Evolutionary conservation across 2,113 vertebrate species (phyloP).

Genomic region (Trogon surrucura): DNA sequence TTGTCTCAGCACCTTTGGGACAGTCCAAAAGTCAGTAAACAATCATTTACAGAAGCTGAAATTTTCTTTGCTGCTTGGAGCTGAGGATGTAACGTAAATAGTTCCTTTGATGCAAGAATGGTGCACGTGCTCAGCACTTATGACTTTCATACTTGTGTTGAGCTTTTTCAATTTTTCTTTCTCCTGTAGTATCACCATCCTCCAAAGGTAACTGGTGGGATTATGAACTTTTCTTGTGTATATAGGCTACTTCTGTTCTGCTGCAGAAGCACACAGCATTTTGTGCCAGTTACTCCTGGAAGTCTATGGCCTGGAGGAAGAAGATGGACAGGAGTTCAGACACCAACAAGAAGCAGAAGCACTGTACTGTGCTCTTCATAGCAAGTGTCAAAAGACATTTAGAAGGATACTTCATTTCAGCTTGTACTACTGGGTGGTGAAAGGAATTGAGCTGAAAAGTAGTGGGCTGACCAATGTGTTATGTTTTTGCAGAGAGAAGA

Average conservation of each 20-base stretch:
- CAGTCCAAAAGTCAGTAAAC: not conserved
- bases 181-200: not conserved
- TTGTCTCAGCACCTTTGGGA: not conserved
- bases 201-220: not conserved
- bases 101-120: not conserved
- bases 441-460: not conserved
- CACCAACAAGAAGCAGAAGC: not conserved
- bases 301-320: not conserved
- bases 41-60: not conserved
- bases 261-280: not conserved
- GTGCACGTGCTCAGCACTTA: not conserved
- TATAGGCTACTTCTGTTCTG: not conserved
- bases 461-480: not conserved
- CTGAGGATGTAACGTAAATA: not conserved
- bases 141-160: rapidly evolving
- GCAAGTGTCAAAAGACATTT: not conserved
- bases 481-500: not conserved
- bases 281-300: rapidly evolving
- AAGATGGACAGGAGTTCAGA: not conserved
- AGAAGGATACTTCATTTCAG: not conserved
- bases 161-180: not conserved
- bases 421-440: not conserved
- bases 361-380: not conserved
- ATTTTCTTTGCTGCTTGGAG: not conserved
- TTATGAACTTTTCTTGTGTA: not conserved